These are phyloP conservation scores for Monarcha castaneiventris DNA, from an alignment of 2,113 vertebrate species.

Conservation along the genomic window DNA sequence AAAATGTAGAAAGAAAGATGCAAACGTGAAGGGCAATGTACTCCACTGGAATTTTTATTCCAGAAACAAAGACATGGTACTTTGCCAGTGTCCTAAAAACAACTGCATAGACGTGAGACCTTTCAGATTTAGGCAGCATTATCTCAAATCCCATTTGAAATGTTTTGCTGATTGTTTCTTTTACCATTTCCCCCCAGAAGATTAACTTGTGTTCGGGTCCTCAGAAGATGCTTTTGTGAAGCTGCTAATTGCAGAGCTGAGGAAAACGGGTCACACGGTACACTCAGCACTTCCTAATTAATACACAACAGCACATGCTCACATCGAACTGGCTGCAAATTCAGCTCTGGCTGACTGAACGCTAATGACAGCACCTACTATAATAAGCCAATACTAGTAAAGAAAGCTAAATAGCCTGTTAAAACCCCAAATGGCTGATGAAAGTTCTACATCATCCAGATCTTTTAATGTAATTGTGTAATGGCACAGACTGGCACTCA, in stretches of 20 bases:
- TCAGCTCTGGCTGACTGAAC: constrained; percentile 5
- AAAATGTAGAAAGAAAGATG: not conserved
- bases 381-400: constrained; percentile 17
- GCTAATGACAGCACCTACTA: constrained; percentile 7
- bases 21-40: not conserved
- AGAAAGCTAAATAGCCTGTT: constrained; percentile 1
- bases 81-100: not conserved
- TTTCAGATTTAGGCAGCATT: constrained; percentile 43
- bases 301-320: constrained; percentile 40
- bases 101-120: not conserved
- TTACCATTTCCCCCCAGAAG: constrained; percentile 51
- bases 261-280: constrained; percentile 47
- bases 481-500: constrained; percentile 15
- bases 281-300: constrained; percentile 66
- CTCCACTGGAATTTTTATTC: not conserved
- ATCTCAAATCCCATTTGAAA: constrained; percentile 55
- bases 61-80: not conserved
- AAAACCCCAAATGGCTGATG: constrained; percentile 42
- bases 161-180: constrained; percentile 65
- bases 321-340: not conserved
- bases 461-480: constrained; percentile 24
- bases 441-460: constrained; percentile 8
- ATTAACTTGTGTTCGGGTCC: constrained; percentile 53
- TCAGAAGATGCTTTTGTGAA: constrained; percentile 64
- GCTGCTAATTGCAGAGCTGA: constrained; percentile 67